phyloP scores from a whole-genome alignment of 2,113 vertebrate genomes.

The Mormoops blainvillei region DNA sequence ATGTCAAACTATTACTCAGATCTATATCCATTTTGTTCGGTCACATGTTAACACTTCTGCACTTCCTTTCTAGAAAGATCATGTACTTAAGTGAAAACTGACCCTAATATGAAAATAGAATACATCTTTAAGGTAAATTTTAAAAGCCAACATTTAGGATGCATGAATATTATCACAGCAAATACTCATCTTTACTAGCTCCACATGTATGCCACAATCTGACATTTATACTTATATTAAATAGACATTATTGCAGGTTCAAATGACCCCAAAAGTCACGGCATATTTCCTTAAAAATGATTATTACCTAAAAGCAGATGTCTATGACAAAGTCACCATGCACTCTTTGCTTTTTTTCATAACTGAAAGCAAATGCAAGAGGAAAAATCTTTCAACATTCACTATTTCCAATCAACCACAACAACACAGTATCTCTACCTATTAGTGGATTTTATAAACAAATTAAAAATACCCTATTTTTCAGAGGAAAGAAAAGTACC shows the following conservation, averaged over 20 bases:
- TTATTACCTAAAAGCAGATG: conserved; percentile 59
- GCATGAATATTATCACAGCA: conserved; percentile 13
- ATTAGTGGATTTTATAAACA: conserved; percentile 11
- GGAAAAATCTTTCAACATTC: background rate
- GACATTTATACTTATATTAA: conserved; percentile 41
- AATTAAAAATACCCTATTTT: conserved; percentile 18
- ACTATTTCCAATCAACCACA: conserved; percentile 11
- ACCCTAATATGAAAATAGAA: conserved; percentile 47
- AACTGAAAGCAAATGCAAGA: background rate
- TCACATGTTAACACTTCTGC: conserved; percentile 43
- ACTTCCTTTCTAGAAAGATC: conserved; percentile 20
- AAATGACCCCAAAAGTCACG: conserved; percentile 29
- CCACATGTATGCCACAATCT: conserved; percentile 30
- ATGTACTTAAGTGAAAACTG: conserved; percentile 40
- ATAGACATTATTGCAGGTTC: conserved; percentile 23
- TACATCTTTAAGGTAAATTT: conserved; percentile 40
- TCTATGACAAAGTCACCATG: conserved; percentile 31
- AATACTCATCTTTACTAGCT: conserved; percentile 37
- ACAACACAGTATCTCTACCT: background rate
- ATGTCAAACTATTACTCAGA: background rate
- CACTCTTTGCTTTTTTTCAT: background rate
- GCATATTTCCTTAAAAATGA: conserved; percentile 52
- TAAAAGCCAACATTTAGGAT: conserved; percentile 54
- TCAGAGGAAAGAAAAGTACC: background rate
- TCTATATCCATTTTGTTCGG: background rate